Percentiles rank a stretch among this genome's conserved stretches.
phyloP scores from a whole-genome alignment of 2,888 invertebrate genomes.

The Drosophila bunnanda region DNA sequence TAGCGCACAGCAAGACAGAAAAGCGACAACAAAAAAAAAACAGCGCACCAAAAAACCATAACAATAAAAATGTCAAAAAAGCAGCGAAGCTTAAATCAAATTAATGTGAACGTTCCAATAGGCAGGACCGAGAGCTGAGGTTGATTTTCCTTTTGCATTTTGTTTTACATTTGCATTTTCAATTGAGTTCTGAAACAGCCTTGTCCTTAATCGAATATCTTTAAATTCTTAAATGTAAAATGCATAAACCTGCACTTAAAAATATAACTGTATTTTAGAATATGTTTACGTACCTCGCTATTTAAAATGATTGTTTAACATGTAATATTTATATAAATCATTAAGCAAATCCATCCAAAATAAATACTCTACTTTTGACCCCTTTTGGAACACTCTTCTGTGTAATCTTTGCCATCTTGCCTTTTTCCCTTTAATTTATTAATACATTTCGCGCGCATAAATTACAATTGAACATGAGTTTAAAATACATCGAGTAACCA shows the following conservation, averaged over 20 bases:
- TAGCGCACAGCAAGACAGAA: conserved; percentile 55
- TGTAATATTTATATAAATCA: background rate
- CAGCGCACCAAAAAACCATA: conserved; percentile 67
- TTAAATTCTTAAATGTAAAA: background rate
- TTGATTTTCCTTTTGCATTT: conserved; percentile 8
- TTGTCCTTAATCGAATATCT: background rate
- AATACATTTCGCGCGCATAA: conserved; percentile 23
- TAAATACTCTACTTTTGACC: no score
- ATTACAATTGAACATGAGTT: conserved; percentile 40
- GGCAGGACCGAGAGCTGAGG: conserved; percentile 40
- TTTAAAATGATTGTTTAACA: background rate
- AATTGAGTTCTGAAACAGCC: conserved; percentile 1
- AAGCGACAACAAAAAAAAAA: conserved; percentile 71
- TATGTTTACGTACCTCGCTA: no score
- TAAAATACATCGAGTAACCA: conserved; percentile 32
- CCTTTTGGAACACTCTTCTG: background rate
- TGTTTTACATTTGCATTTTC: conserved; percentile 20
- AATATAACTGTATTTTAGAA: no score
- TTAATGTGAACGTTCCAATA: conserved; percentile 68
- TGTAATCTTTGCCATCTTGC: conserved; percentile 8
- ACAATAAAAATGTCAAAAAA: conserved; percentile 81
- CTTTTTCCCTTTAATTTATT: conserved; percentile 22
- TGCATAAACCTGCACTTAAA: no score
- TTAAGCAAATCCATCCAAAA: background rate
- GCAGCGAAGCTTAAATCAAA: conserved; percentile 78